Evolutionary conservation across 1,140 invertebrate species (phyloP), one percentile per base, ranked within the genome.

Genomic region (Harlomillsia oculata): DNA sequence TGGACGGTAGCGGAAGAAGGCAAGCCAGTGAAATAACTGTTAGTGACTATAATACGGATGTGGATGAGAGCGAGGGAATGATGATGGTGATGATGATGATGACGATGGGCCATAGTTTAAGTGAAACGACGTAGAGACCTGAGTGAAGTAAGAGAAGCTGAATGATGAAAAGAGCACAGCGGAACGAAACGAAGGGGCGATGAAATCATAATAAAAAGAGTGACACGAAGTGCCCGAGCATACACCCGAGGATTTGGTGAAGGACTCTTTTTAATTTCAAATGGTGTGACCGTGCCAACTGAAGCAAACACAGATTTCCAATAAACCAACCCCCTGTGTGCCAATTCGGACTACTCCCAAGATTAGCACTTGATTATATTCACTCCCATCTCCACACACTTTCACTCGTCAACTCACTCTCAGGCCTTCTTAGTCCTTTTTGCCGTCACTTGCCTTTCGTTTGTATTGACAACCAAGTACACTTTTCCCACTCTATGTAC

Each of bases 251-350:
- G 43, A 45, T 45, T 28, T 45, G 43, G 23, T 41, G 21, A 45
- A 8, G n/a, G 49, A 13, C 50, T 59, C 56, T 59, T 59, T 59
- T 52, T 59, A 59, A 59, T 59, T 59, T 59, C 49, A 59, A 59
- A 59, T 59, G 56, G 56, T 59, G 56, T 59, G 56, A 59, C 55
- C 49, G 56, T 59, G 56, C 49, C 56, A 59, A 59, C 26, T 59
- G 56, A 59, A 59, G 56, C 56, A 59, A 59, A 59, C 49, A 59
- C 49, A 59, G 56, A 59, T 59, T 59, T 59, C 49, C 56, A 59
- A 59, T 59, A 59, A 59, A 59, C 37, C 16, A 40, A 25, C 50
- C 49, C 44, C 50, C 50, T 50, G 34, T 34, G 44, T 53, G 49
- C 49, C 37, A 37, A 51, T 37, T 28, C 49, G 39, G 32, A n/a